Conservation (phyloP, 2,113 vertebrate species). For the Callipepla californica region DNA sequence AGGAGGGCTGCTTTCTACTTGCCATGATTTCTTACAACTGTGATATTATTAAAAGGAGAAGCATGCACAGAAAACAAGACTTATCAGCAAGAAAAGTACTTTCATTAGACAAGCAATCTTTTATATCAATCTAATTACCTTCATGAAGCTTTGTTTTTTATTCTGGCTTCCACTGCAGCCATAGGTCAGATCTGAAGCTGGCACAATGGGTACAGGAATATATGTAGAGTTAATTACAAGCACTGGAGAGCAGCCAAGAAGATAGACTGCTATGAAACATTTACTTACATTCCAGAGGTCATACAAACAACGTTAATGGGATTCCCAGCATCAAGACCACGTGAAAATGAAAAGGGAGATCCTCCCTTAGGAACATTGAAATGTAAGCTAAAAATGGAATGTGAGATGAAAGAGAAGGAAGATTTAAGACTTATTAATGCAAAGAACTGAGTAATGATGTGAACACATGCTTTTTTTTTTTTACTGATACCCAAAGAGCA, state of each 20-base stretch:
- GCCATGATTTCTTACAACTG: background rate
- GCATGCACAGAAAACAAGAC: background rate
- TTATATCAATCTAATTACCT: background rate
- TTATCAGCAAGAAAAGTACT: background rate
- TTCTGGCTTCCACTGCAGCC: background rate
- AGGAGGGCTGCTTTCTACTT: background rate
- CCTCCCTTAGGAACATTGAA: constrained; percentile 4
- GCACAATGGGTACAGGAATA: background rate
- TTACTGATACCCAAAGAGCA: background rate
- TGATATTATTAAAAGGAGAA: background rate
- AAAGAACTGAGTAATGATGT: background rate
- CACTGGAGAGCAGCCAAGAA: constrained; percentile 4
- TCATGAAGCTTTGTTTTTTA: background rate
- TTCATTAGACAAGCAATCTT: background rate
- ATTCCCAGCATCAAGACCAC: constrained; percentile 32
- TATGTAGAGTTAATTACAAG: constrained; percentile 48
- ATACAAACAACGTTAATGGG: constrained; percentile 19
- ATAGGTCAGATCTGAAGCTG: background rate
- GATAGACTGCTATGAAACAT: constrained; percentile 8
- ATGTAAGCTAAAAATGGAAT: constrained; percentile 13
- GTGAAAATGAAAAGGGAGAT: constrained; percentile 10
- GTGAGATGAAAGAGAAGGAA: constrained; percentile 3
- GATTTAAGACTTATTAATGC: background rate
- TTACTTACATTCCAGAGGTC: constrained; percentile 9
- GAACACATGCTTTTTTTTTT: background rate